phyloP scores from a whole-genome alignment of 2,888 invertebrate species.

The Corythucha ciliata region DNA sequence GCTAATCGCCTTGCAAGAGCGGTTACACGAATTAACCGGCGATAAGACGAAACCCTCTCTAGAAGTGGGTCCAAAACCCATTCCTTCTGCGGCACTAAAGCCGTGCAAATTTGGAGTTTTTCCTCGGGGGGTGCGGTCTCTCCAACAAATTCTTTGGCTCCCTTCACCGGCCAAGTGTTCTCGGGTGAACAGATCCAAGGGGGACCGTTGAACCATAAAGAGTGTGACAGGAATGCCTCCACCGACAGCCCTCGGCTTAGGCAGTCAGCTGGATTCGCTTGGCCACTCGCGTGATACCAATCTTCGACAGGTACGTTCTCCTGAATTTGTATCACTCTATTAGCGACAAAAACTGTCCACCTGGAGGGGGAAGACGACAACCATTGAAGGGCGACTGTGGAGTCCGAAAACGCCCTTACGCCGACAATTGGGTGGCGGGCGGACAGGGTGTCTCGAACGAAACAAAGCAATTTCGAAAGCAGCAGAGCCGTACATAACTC shows the following conservation, averaged over 20 bases:
- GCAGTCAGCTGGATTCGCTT: slow-evolving; percentile 3
- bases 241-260: not conserved
- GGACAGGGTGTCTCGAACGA: no score
- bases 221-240: not conserved
- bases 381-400: slow-evolving; percentile 1
- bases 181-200: not conserved
- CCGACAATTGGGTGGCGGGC: no score
- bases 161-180: not conserved
- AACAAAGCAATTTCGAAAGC: no score
- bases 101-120: not conserved
- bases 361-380: not conserved
- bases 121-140: not conserved
- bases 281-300: slow-evolving; percentile 1
- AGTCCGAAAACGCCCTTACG: not conserved
- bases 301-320: not conserved
- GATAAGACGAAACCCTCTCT: not conserved
- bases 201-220: not conserved
- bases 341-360: not conserved
- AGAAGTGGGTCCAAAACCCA: slow-evolving; percentile 1
- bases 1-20: not conserved
- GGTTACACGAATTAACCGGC: not conserved
- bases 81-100: no score
- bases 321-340: not conserved
- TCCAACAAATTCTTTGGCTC: no score
- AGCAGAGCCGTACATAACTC: no score